Conservation (phyloP, 2,113 vertebrate species). For the Platichthys stellatus region DNA sequence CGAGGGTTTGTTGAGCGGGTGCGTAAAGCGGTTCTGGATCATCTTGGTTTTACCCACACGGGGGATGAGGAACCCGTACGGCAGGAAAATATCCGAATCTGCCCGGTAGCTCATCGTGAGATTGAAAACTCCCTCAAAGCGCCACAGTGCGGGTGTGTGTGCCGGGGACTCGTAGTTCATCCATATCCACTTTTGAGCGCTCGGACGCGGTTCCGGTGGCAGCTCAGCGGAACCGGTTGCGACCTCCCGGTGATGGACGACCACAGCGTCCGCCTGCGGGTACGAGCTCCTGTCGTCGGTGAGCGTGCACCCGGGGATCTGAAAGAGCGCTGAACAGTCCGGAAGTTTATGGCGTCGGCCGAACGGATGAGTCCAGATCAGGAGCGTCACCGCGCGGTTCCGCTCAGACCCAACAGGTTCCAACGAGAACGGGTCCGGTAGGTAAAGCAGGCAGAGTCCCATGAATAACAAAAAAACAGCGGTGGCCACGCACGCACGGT, state of each 20-base stretch:
- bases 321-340: slow-evolving; percentile 82
- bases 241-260: slow-evolving; percentile 91
- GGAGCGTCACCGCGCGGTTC: slow-evolving; percentile 69
- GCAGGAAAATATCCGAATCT: slow-evolving; percentile 90
- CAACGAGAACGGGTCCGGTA: slow-evolving; percentile 17
- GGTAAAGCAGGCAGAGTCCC: slow-evolving; percentile 31
- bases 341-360: slow-evolving; percentile 21
- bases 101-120: slow-evolving; percentile 89
- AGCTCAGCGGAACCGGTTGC: slow-evolving; percentile 35
- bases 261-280: slow-evolving; percentile 82
- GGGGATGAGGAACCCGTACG: slow-evolving; percentile 87
- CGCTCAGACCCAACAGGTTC: not conserved
- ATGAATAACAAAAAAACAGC: slow-evolving; percentile 40
- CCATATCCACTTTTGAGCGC: slow-evolving; percentile 92
- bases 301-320: slow-evolving; percentile 82
- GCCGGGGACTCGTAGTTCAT: slow-evolving; percentile 94
- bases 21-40: not conserved
- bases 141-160: slow-evolving; percentile 78
- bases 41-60: not conserved
- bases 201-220: slow-evolving; percentile 71
- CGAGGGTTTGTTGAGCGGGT: slow-evolving; percentile 4
- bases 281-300: slow-evolving; percentile 78
- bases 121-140: slow-evolving; percentile 85
- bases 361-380: slow-evolving; percentile 91
- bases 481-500: slow-evolving; percentile 2